A percentile compares a stretch with the other conserved stretches of the same genome.
phyloP scores from a whole-genome alignment of 1,140 invertebrate genomes.

The Drosophila simulans region DNA sequence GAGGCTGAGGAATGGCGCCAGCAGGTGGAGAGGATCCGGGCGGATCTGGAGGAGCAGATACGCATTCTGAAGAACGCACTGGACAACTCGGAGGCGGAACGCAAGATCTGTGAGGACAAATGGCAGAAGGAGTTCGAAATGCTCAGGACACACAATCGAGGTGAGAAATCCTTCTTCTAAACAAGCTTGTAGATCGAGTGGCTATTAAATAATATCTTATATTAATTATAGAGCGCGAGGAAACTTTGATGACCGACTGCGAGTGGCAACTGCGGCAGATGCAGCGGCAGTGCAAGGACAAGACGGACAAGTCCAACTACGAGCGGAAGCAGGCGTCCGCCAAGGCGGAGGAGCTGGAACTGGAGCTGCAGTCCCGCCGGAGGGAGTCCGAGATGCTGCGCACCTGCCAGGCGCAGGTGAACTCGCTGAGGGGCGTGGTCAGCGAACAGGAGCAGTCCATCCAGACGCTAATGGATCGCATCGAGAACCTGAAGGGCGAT shows the following conservation, averaged over 20 bases:
- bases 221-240: conserved; percentile 85
- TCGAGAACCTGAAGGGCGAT: conserved; percentile 85
- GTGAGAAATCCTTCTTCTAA: conserved; percentile 54
- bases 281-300: conserved; percentile 87
- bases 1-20: conserved; percentile 69
- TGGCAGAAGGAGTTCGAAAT: conserved; percentile 88
- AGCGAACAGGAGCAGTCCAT: conserved; percentile 87
- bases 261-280: conserved; percentile 89
- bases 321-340: conserved; percentile 85
- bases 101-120: conserved; percentile 86
- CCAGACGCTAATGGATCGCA: conserved; percentile 86
- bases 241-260: conserved; percentile 88
- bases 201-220: background rate
- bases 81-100: conserved; percentile 87
- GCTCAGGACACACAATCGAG: conserved; percentile 85
- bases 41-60: conserved; percentile 85
- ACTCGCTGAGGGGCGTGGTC: conserved; percentile 86
- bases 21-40: conserved; percentile 84
- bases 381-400: conserved; percentile 85
- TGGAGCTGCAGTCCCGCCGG: conserved; percentile 85
- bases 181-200: background rate
- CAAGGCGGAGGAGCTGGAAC: conserved; percentile 84
- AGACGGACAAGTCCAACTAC: conserved; percentile 86
- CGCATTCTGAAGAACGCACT: conserved; percentile 86
- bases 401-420: conserved; percentile 87